A percentile compares a stretch with the other conserved stretches of the same genome.
phyloP scores from a whole-genome alignment of 2,113 vertebrate genomes.

The Archilochus colubris region DNA sequence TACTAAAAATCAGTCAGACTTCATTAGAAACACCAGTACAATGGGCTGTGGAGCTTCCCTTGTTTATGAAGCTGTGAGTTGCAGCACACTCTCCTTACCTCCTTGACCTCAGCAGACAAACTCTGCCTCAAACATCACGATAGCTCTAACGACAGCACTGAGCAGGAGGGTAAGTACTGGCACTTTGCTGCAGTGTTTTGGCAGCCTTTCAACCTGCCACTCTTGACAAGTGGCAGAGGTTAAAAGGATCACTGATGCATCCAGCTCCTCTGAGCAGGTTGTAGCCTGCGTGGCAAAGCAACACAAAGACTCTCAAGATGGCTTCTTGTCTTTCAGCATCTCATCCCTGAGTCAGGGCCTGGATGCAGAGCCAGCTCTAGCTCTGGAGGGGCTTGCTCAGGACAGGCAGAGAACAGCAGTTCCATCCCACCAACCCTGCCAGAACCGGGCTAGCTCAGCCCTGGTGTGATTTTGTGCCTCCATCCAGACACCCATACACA shows the following conservation, averaged over 20 bases:
- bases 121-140: background rate
- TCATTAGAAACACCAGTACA: background rate
- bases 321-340: background rate
- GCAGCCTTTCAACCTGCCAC: constrained; percentile 40
- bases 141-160: background rate
- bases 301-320: background rate
- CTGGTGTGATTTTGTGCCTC: background rate
- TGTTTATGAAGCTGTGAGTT: background rate
- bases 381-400: background rate
- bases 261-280: background rate
- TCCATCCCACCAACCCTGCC: background rate
- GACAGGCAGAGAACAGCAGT: fast-evolving
- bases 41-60: background rate
- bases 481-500: background rate
- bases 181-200: constrained; percentile 34
- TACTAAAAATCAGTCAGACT: background rate
- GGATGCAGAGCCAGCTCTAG: background rate
- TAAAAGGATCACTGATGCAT: constrained; percentile 21
- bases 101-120: background rate
- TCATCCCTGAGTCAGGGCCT: background rate
- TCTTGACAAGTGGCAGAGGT: background rate
- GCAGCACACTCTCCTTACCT: background rate
- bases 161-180: background rate
- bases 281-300: background rate
- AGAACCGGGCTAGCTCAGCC: background rate